Conservation (phyloP, 2,797 vertebrate genomes). For the Darevskia nairensis region DNA sequence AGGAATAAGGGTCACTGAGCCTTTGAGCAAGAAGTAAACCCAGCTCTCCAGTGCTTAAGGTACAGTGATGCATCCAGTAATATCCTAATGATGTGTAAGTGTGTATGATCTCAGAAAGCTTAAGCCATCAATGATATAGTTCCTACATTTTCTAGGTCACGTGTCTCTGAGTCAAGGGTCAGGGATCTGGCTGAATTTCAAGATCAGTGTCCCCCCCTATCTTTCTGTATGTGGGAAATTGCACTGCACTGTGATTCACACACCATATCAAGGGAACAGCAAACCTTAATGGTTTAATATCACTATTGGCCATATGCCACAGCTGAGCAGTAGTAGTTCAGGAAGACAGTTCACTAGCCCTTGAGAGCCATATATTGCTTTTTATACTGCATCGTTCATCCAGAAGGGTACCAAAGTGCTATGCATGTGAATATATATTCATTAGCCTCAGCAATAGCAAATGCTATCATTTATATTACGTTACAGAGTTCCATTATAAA, state of each 20-base stretch:
- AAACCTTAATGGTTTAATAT: conserved; percentile 36
- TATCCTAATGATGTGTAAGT: not conserved
- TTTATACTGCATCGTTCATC: conserved; percentile 30
- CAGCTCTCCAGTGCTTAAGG: not conserved
- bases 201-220: not conserved
- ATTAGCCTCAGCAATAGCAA: conserved; percentile 27
- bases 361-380: conserved; percentile 17
- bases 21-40: not conserved
- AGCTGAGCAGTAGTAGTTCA: conserved; percentile 29
- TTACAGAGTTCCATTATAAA: conserved; percentile 11
- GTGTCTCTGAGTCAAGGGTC: not conserved
- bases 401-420: conserved; percentile 37
- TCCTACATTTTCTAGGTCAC: not conserved
- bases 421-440: conserved; percentile 34
- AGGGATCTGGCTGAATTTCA: not conserved
- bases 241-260: not conserved
- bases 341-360: conserved; percentile 29
- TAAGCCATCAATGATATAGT: not conserved
- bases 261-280: conserved; percentile 12
- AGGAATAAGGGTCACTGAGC: not conserved
- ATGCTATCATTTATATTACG: conserved; percentile 13
- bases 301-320: conserved; percentile 25
- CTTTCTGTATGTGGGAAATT: not conserved
- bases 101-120: not conserved
- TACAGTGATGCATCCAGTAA: not conserved